Conservation (phyloP, 2,888 invertebrate species). For the Lathronympha strigana region DNA sequence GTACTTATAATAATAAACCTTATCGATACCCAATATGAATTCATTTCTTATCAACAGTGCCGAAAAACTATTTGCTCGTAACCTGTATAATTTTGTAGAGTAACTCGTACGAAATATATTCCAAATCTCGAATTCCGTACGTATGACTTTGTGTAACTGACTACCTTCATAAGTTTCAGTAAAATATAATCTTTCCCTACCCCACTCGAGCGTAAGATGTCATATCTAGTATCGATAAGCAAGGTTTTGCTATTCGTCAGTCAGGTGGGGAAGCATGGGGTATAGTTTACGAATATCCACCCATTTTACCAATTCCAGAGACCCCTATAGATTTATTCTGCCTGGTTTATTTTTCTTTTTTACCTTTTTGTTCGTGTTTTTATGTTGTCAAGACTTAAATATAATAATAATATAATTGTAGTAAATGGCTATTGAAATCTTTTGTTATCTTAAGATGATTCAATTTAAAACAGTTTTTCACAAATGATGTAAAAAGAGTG, state of each 20-base stretch:
- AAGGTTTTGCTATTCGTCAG: conserved; percentile 46
- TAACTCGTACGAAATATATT: too few species aligned
- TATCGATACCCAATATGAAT: too few species aligned
- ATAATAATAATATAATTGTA: conserved; percentile 39
- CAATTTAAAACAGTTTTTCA: background rate
- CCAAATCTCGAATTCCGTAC: too few species aligned
- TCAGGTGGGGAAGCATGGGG: conserved; percentile 53
- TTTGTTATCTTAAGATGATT: conserved; percentile 22
- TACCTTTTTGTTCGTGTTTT: conserved; percentile 32
- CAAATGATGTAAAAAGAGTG: background rate
- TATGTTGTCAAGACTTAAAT: conserved; percentile 9
- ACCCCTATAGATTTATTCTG: conserved; percentile 67
- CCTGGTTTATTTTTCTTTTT: conserved; percentile 64
- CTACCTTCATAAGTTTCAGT: background rate
- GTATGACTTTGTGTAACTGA: too few species aligned
- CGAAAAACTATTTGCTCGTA: too few species aligned
- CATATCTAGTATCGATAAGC: conserved; percentile 51
- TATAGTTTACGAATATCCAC: conserved; percentile 65
- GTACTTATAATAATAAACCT: too few species aligned
- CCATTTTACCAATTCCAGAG: conserved; percentile 64
- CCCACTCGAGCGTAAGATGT: conserved; percentile 1
- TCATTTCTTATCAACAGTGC: too few species aligned
- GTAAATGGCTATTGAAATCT: conserved; percentile 53
- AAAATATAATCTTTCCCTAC: background rate
- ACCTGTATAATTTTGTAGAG: too few species aligned